Evolutionary conservation across 2,113 vertebrate species (phyloP).

Genomic region (Nothobranchius kuhntae): DNA sequence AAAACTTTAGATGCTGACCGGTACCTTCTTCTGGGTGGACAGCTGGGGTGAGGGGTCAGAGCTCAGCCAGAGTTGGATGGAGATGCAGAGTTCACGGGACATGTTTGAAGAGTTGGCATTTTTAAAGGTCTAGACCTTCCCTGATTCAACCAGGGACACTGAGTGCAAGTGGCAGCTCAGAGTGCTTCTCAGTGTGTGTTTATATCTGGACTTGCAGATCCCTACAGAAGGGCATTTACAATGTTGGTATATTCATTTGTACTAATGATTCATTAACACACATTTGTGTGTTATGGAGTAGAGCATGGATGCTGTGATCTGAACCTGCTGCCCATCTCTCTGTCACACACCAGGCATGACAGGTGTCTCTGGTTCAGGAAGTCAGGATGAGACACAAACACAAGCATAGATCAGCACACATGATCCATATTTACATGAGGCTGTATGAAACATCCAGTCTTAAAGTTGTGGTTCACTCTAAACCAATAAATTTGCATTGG

Average conservation of each 20-base stretch:
- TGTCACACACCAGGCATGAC: constrained; percentile 53
- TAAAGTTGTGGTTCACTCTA: no score
- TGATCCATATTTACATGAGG: no score
- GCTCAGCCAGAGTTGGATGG: constrained; percentile 58
- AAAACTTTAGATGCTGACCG: constrained; percentile 31
- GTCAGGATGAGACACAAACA: constrained; percentile 27
- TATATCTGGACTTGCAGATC: no score
- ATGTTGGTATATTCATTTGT: no score
- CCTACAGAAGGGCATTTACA: no score
- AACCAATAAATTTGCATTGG: no score
- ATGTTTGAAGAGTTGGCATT: constrained; percentile 62
- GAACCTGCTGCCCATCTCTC: constrained; percentile 43
- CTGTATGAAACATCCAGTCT: no score
- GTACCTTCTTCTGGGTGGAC: constrained; percentile 43
- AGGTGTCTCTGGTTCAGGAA: constrained; percentile 49
- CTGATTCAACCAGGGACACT: constrained; percentile 42
- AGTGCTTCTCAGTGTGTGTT: constrained; percentile 3
- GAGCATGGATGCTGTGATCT: constrained; percentile 30
- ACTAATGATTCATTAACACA: not conserved
- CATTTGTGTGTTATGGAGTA: not conserved
- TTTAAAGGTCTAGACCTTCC: constrained; percentile 60
- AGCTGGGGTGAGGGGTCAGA: constrained; percentile 56
- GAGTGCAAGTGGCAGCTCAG: constrained; percentile 37
- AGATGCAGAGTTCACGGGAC: constrained; percentile 42
- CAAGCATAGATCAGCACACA: not conserved